Evolutionary conservation across 2,888 invertebrate genomes (phyloP).

Genomic region (Nebria brevicollis): DNA sequence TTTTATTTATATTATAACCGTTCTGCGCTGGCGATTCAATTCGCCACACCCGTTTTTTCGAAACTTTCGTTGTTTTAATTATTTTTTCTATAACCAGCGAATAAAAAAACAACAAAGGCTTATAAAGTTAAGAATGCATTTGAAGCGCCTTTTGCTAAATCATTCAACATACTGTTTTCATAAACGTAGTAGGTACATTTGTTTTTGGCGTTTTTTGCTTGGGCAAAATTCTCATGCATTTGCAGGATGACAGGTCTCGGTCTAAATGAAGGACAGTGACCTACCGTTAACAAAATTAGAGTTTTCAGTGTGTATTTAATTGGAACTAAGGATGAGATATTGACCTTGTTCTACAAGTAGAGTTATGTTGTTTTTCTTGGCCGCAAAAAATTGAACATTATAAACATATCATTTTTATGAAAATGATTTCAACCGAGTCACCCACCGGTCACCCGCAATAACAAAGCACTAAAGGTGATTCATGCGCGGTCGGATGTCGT

Average conservation of each 20-base stretch:
- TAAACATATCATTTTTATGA: conserved; percentile 28
- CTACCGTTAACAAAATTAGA: background rate
- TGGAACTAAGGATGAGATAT: conserved; percentile 35
- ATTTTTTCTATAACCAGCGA: background rate
- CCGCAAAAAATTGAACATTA: conserved; percentile 36
- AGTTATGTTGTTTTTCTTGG: conserved; percentile 41
- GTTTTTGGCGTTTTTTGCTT: background rate
- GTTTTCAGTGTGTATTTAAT: conserved; percentile 2
- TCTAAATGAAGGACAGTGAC: background rate
- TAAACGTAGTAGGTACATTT: background rate
- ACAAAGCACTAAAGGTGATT: background rate
- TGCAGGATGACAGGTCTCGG: background rate
- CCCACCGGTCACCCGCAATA: background rate
- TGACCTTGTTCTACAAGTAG: conserved; percentile 32
- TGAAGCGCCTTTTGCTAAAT: conserved; percentile 13
- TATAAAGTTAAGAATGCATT: background rate
- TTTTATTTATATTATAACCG: conserved; percentile 1
- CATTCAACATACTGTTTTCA: conserved; percentile 16
- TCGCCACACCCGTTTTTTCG: background rate
- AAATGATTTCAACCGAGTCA: background rate
- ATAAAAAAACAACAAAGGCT: background rate
- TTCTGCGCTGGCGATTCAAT: background rate
- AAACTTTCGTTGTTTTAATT: background rate
- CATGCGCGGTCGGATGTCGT: background rate
- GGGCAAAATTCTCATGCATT: background rate